phyloP scores from a whole-genome alignment of 2,888 invertebrate species.

The Lagria hirta region DNA sequence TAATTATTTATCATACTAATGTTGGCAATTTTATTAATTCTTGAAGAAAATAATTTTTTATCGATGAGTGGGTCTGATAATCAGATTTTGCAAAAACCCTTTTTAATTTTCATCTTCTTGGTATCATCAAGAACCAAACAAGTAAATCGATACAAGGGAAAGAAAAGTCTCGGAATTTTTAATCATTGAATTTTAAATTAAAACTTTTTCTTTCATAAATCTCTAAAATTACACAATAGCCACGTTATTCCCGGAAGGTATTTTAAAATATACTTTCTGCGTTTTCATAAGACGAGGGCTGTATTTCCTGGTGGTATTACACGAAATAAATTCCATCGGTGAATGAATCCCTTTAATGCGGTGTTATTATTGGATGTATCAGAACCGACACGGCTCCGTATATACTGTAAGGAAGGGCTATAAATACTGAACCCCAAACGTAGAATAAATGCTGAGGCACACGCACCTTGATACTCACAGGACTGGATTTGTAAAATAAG shows the following conservation, averaged over 20 bases:
- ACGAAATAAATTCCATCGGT: constrained; percentile 32
- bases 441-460: constrained; percentile 33
- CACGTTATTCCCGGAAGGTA: constrained; percentile 9
- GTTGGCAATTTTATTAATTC: too few species aligned
- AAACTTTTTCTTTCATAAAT: constrained; percentile 16
- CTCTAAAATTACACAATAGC: constrained; percentile 19
- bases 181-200: constrained; percentile 15
- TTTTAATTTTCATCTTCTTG: constrained; percentile 9
- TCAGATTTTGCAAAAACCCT: constrained; percentile 17
- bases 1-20: too few species aligned
- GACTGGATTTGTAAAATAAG: too few species aligned
- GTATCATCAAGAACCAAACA: background rate
- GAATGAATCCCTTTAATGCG: constrained; percentile 34
- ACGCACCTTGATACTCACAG: constrained; percentile 34
- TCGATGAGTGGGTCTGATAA: constrained; percentile 26
- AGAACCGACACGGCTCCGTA: constrained; percentile 22
- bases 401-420: constrained; percentile 27
- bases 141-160: constrained; percentile 11
- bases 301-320: constrained; percentile 26
- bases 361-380: constrained; percentile 36
- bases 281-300: constrained; percentile 22
- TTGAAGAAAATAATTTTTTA: constrained; percentile 29
- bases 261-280: constrained; percentile 15
- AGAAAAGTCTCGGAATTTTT: constrained; percentile 11
- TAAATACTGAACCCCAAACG: constrained; percentile 29